phyloP scores from a whole-genome alignment of 2,888 invertebrate species.

The Epinotia brunnichana region DNA sequence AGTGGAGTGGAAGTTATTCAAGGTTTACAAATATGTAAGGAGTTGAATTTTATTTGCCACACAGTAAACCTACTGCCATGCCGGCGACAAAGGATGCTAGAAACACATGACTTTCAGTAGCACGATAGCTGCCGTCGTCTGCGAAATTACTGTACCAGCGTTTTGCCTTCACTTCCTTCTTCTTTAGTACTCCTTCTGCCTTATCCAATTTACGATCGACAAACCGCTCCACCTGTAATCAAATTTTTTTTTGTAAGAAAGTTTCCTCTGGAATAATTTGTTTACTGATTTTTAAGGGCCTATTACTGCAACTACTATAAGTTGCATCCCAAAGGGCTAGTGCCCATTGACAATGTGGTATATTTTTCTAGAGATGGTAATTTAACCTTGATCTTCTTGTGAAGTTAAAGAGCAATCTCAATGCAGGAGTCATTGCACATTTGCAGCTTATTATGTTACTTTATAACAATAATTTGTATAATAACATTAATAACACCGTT shows the following conservation, averaged over 20 bases:
- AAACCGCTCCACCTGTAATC: conserved; percentile 89
- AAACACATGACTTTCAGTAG: conserved; percentile 91
- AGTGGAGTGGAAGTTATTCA: conserved; percentile 26
- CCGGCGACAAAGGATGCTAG: conserved; percentile 91
- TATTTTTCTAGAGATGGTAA: background rate
- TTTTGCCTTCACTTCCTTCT: conserved; percentile 87
- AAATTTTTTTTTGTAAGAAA: conserved; percentile 32
- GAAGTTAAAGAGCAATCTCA: too few relatives aligned
- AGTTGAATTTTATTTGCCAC: conserved; percentile 67
- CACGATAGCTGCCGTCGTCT: conserved; percentile 86
- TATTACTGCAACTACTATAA: too few relatives aligned
- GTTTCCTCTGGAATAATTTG: too few relatives aligned
- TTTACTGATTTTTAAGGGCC: too few relatives aligned
- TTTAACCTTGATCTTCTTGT: too few relatives aligned
- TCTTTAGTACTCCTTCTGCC: conserved; percentile 89
- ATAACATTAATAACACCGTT: too few relatives aligned
- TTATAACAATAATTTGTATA: too few relatives aligned
- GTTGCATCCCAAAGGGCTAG: too few relatives aligned
- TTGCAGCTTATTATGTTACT: too few relatives aligned
- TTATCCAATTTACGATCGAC: conserved; percentile 92
- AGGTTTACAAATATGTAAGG: conserved; percentile 13
- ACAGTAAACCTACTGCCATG: conserved; percentile 87
- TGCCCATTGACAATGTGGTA: background rate
- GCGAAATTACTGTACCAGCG: conserved; percentile 89
- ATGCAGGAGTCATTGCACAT: too few relatives aligned